phyloP scores from a whole-genome alignment of 2,888 invertebrate genomes.

The Gisinianus flammeolus region DNA sequence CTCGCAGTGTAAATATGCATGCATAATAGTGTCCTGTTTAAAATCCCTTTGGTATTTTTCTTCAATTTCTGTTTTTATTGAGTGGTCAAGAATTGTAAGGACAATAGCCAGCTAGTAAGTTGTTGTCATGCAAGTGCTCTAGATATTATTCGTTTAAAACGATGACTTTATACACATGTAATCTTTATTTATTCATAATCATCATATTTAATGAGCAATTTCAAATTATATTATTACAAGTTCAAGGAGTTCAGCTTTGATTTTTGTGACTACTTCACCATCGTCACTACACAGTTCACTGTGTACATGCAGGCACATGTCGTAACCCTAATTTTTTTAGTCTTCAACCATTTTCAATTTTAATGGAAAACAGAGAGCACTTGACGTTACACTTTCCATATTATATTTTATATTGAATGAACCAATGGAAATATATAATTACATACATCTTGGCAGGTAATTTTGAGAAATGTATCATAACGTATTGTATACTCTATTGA shows the following conservation, averaged over 20 bases:
- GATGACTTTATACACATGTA: constrained; percentile 1
- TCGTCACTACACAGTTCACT: not conserved
- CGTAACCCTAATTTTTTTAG: too few species aligned
- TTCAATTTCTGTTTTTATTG: not conserved
- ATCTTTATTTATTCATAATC: not conserved
- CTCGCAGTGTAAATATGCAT: not conserved
- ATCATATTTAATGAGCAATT: constrained; percentile 11
- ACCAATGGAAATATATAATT: too few species aligned
- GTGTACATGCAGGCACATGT: too few species aligned
- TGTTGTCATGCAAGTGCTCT: constrained; percentile 2
- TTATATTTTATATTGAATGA: too few species aligned
- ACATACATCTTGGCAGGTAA: too few species aligned
- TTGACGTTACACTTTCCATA: too few species aligned
- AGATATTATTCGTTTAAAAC: not conserved
- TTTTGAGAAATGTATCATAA: too few species aligned
- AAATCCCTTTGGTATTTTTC: not conserved
- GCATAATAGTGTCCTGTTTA: not conserved
- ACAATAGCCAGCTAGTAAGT: not conserved
- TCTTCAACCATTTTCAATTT: not conserved
- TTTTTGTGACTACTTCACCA: not conserved
- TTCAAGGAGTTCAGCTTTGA: constrained; percentile 15
- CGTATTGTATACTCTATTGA: too few species aligned
- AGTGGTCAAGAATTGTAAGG: not conserved
- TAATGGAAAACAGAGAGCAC: too few species aligned
- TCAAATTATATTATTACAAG: constrained; percentile 10